A percentile compares a stretch with the other conserved stretches of the same genome.
These are phyloP conservation scores for Rhincodon typus DNA, from an alignment of 2,797 vertebrate genomes.

Conservation along the genomic window DNA sequence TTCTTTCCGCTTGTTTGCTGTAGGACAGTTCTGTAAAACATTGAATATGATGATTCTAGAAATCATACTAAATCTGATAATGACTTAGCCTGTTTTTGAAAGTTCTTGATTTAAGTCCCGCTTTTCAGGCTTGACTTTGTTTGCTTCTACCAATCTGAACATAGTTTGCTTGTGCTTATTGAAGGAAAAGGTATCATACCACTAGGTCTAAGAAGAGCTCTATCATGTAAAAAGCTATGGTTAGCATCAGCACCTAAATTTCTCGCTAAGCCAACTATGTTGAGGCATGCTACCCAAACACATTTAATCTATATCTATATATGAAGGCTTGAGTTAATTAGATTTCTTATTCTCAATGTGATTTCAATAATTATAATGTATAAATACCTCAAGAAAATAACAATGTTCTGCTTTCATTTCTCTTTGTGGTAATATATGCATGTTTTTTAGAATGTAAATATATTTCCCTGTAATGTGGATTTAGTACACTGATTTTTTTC, in stretches of 20 bases:
- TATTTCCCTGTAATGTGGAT: background rate
- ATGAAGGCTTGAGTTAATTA: background rate
- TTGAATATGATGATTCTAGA: background rate
- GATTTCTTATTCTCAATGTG: background rate
- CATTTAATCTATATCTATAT: background rate
- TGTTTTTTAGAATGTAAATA: background rate
- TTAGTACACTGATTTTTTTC: no score
- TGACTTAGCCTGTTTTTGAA: background rate
- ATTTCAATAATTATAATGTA: background rate
- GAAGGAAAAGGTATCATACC: background rate
- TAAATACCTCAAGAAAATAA: background rate
- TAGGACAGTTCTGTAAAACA: background rate
- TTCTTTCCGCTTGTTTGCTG: background rate
- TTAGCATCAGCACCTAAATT: background rate
- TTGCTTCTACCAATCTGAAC: background rate
- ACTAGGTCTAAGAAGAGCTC: background rate
- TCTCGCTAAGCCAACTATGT: background rate
- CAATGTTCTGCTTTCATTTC: background rate
- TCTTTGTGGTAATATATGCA: background rate
- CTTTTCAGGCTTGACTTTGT: background rate
- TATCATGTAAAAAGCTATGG: background rate
- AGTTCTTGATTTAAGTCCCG: background rate
- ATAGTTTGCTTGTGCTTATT: background rate
- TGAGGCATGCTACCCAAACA: background rate
- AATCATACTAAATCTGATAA: background rate